Percentiles rank a stretch among this genome's conserved stretches.
Evolutionary conservation across 1,140 invertebrate genomes (phyloP).

Genomic region (Drosophila erecta): DNA sequence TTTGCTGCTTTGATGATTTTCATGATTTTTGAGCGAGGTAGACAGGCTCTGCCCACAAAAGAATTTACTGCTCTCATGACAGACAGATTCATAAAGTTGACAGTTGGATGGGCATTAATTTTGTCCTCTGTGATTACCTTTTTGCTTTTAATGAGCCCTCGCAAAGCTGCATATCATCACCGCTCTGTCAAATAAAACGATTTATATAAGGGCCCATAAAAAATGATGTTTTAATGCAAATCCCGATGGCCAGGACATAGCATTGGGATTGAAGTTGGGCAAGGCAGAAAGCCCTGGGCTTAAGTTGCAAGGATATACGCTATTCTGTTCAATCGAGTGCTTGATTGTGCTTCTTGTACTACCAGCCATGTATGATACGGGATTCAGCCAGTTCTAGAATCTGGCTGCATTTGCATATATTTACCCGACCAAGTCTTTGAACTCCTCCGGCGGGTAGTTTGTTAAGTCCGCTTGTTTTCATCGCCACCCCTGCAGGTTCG

Average conservation of each 20-base stretch:
- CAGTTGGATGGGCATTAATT: slow-evolving; percentile 50
- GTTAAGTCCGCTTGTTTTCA: slow-evolving; percentile 23
- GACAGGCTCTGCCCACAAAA: slow-evolving; percentile 23
- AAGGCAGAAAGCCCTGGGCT: slow-evolving; percentile 7
- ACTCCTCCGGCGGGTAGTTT: slow-evolving; percentile 22
- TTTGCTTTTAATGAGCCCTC: slow-evolving; percentile 40
- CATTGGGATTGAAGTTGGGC: not conserved
- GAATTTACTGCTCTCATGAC: slow-evolving; percentile 25
- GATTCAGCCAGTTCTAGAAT: not conserved
- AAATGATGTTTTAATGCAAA: slow-evolving; percentile 58
- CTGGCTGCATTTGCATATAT: slow-evolving; percentile 48
- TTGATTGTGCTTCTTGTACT: slow-evolving; percentile 41
- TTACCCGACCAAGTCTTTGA: slow-evolving; percentile 34
- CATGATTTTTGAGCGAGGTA: slow-evolving; percentile 13
- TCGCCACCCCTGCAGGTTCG: slow-evolving; percentile 1
- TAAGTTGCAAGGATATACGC: slow-evolving; percentile 17
- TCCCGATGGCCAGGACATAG: slow-evolving; percentile 17
- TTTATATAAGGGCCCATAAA: slow-evolving; percentile 15
- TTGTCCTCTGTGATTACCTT: slow-evolving; percentile 43
- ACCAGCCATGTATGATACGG: slow-evolving; percentile 17
- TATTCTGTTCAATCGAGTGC: slow-evolving; percentile 13
- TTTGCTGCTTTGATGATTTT: slow-evolving; percentile 58
- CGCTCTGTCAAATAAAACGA: slow-evolving; percentile 31
- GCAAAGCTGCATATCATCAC: slow-evolving; percentile 43
- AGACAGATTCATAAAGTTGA: slow-evolving; percentile 43